Base-by-base conservation (phyloP, 2,113 vertebrate genomes). In the Elanoides forficatus region DNA sequence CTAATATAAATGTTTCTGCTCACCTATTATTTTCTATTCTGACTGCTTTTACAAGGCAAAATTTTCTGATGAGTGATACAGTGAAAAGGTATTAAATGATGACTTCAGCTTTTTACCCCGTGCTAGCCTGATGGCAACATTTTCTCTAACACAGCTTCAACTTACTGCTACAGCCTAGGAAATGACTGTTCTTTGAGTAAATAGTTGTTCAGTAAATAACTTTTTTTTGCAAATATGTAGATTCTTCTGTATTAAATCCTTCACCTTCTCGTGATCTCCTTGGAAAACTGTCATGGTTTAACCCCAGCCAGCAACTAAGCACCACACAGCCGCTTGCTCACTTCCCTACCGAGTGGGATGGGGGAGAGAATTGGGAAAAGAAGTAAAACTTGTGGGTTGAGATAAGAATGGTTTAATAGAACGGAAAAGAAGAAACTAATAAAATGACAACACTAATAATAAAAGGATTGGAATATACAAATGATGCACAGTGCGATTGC, bases 51-150 rank as follows among this genome's bases (percentile, higher is more conserved):
- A 26, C 32, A 10, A 45, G n/a, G 45, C 43, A 55, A 9, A 2
- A 1, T 36, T 82, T 82, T 84, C 56, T 60, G 32, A 29, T 45
- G 43, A 40, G n/a, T 23, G 38, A 29, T 52, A 19, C 5, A 21
- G 48, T 56, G 43, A 71, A 75, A 81, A 6, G 23, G 9, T 52
- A 12, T 47, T 68, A 52, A 84, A 52, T 38, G 23, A 30, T 34
- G 6, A 7, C 23, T 47, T 60, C 34, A 79, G 53, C 38, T 29
- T 68, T 81, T 70, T 78, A 36, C 34, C 26, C 27, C 0, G 0
- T 36, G 25, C 19, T 70, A 45, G 27, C 21, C 11, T 23, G 8
- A 30, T 55, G 63, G 26, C 0, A 0, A 20, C 16, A 9, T 71
- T 70, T 91, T 65, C 56, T 47, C 23, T 36, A 53, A 53, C 7